Base-by-base conservation (phyloP, 2,888 invertebrate species). In the Auanema sp. region DNA sequence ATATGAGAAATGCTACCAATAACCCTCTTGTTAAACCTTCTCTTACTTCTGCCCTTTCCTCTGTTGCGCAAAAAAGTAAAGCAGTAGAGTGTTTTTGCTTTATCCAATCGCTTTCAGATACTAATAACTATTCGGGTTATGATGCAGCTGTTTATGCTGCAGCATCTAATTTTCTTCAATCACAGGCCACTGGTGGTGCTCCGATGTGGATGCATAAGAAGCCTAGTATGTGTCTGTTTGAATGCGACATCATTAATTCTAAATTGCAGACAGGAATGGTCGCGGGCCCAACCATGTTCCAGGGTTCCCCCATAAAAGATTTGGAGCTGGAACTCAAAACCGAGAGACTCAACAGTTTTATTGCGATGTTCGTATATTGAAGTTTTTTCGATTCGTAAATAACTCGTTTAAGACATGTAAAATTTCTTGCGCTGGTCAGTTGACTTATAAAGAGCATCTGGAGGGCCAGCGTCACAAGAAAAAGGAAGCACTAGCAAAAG, bases 401-500 rank as follows among this genome's bases (percentile, higher is more conserved):
- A 4, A 33, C n/a, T 49, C 11, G 11, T 58, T 97, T 85, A 96
- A 98, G 85, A 93, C 96, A 14, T 98, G 98, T 86, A 96, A 97
- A 60, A 73, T 81, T 33, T 76, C 75, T 43, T 81, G 81, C 52
- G 79, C 76, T 8, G 80, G 81, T 0, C 66, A 66, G 14, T 85
- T 90, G 87, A 92, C 93, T 0, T 93, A 92, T 85, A 89, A 91
- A 72, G 98, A 97, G 85, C 98, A 98, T 88, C 88, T 98, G 83
- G 96, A 96, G 84, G 98, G 98, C 0, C 95, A 96, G 86, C 93
- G 94, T 86, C 98, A 98, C 87, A 97, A 97, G 88, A 97, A 96
- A 88, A 93, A 96, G 85, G 97, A 96, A 85, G 92, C 91, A 0
- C 25, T 69, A 12, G 87, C 90, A 25, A 92, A 92, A 84, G 89